These are phyloP conservation scores for Parazoanthus darwini DNA, from an alignment of 92 coral and sea anemone species.

Conservation along the genomic window DNA sequence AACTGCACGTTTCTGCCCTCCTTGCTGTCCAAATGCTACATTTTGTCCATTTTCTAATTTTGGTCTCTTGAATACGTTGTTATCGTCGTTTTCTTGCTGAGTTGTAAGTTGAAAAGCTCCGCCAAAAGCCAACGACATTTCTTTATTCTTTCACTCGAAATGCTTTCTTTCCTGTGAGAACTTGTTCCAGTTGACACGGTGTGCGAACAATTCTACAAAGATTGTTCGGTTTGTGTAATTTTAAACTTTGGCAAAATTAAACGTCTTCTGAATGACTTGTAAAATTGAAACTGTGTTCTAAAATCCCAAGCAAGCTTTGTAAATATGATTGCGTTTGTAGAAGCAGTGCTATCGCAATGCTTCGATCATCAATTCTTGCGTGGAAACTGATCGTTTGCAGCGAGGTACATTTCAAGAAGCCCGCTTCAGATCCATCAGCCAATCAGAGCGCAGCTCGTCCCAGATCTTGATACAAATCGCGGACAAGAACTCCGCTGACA, in stretches of 20 bases:
- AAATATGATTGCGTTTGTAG: constrained; percentile 37
- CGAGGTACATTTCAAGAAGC: constrained; percentile 85
- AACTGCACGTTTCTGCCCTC: constrained; percentile 88
- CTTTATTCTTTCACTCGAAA: constrained; percentile 21
- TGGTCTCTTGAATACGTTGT: constrained; percentile 76
- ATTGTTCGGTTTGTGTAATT: background rate
- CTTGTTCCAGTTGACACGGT: constrained; percentile 9
- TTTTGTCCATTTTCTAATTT: constrained; percentile 81
- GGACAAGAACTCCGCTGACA: constrained; percentile 52
- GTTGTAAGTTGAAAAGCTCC: constrained; percentile 75
- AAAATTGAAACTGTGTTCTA: constrained; percentile 20
- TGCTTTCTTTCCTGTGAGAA: background rate
- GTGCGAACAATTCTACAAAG: constrained; percentile 10
- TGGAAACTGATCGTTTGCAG: constrained; percentile 82
- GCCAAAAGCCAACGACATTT: constrained; percentile 87
- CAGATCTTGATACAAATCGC: constrained; percentile 44
- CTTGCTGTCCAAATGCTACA: constrained; percentile 62
- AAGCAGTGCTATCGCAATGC: constrained; percentile 44
- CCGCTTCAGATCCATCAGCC: constrained; percentile 82
- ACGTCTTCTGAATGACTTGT: constrained; percentile 11
- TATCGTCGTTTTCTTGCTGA: constrained; percentile 71
- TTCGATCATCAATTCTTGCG: constrained; percentile 57
- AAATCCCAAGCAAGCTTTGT: constrained; percentile 7
- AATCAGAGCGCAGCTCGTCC: constrained; percentile 68
- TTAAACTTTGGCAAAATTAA: background rate